Evolutionary conservation across 2,797 vertebrate genomes (phyloP).

Genomic region (Acanthornis magna): DNA sequence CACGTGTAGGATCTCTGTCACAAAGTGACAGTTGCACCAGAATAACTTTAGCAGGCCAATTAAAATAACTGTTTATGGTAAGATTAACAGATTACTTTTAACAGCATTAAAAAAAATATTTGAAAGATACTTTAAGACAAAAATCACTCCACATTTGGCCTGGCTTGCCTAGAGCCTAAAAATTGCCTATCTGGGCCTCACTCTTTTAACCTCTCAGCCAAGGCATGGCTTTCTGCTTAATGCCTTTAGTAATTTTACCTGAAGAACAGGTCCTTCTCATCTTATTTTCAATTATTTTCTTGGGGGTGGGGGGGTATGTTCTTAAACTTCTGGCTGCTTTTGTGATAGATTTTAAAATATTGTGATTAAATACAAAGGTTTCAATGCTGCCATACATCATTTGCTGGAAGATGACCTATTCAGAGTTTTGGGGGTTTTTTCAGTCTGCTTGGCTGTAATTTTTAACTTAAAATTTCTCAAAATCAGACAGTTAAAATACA

Average conservation of each 20-base stretch:
- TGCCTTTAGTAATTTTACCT: neutral
- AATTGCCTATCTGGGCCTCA: neutral
- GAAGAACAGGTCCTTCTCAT: neutral
- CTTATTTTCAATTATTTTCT: neutral
- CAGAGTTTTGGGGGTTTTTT: neutral
- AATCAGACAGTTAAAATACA: neutral
- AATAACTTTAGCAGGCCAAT: neutral
- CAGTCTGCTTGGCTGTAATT: neutral
- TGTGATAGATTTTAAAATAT: neutral
- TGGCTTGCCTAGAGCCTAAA: neutral
- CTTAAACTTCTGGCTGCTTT: neutral
- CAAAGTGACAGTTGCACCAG: neutral
- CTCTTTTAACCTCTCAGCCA: neutral
- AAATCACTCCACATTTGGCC: neutral
- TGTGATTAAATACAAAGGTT: neutral
- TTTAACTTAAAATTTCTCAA: neutral
- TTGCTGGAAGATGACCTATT: neutral
- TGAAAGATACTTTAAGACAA: neutral
- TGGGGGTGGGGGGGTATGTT: neutral
- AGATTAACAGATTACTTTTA: neutral
- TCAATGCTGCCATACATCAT: neutral
- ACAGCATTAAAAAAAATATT: neutral
- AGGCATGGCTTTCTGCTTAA: neutral
- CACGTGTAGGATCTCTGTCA: neutral
- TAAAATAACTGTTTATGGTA: accelerated